Base-by-base conservation (phyloP, 2,888 invertebrate genomes). In the Subacronicta megacephala region DNA sequence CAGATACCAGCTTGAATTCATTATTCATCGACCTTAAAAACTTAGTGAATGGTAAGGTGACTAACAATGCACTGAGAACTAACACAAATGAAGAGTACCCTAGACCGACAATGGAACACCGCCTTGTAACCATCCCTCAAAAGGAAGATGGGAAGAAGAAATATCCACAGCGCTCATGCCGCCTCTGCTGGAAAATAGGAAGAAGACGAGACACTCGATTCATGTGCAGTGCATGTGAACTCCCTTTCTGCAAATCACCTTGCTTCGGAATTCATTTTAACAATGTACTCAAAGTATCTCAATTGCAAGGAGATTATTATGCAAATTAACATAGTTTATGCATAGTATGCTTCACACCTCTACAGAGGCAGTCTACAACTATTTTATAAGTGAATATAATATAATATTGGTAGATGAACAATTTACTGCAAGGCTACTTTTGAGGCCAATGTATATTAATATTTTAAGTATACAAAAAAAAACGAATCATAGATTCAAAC, bases 121-220 rank as follows among this genome's bases (percentile, higher is more conserved):
- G 91, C 33, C 89, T 94, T 42, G 87, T 93, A 12, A 94, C 94
- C 10, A 94, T 94, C 57, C 94, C 94, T n/a, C 94, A 94, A 75
- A 94, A 94, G 66, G 94, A 94, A 82, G 94, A 94, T 67, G 94
- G 94, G 5, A 94, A 94, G 82, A 94, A 94, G 85, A 94, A 94
- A 69, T 94, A 94, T 74, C 94, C 94, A 0, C 94, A 94, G 62
- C 84, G 94, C 6, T 94, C 94, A n/a, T 94, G 94, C 72, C 85
- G 94, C 42, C 87, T 93, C 9, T 94, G 94, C 62, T 94, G 94
- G 94, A 90, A 93, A 73, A 89, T 92, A 71, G 94, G 94, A 31
- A 87, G 90, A 57, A 84, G 94, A 77, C 82, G 94, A 35, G 94
- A 94, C 54, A 94, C 94, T 35, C 80, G 94, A 43, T 94, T 94